These are phyloP conservation scores for Melolontha melolontha DNA, from an alignment of 2,888 invertebrate genomes.

Conservation along the genomic window DNA sequence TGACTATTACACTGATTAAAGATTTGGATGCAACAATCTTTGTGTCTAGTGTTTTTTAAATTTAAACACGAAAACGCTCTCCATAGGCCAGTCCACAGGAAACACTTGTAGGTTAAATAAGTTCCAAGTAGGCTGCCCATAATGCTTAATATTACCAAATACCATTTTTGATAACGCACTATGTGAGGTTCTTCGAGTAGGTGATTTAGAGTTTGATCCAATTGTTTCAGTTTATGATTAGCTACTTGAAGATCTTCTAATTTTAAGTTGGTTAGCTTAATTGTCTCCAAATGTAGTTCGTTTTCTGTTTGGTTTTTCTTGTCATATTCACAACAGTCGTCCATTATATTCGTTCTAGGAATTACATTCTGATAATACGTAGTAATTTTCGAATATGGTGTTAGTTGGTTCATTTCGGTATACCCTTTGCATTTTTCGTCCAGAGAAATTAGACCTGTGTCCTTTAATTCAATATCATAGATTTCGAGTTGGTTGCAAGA, in stretches of 20 bases:
- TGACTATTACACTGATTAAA: background rate
- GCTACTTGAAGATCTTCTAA: slow-evolving; percentile 12
- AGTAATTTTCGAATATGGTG: slow-evolving; percentile 7
- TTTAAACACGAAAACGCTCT: background rate
- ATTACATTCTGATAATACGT: slow-evolving; percentile 11
- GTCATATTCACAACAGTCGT: slow-evolving; percentile 19
- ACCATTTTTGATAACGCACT: slow-evolving; percentile 19
- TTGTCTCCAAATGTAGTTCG: background rate
- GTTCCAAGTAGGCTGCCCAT: background rate
- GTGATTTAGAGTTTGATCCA: background rate
- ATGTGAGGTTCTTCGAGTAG: slow-evolving; percentile 16
- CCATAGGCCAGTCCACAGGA: slow-evolving; percentile 6
- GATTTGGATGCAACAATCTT: slow-evolving; percentile 15
- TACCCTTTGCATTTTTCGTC: slow-evolving; percentile 12
- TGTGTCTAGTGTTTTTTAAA: background rate
- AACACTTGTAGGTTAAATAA: slow-evolving; percentile 5
- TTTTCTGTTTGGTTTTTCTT: background rate
- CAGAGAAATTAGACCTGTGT: slow-evolving; percentile 1
- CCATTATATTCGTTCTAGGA: background rate
- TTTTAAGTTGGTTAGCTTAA: slow-evolving; percentile 15
- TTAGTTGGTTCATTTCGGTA: slow-evolving; percentile 19
- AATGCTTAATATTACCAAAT: background rate
- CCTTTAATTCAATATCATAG: background rate
- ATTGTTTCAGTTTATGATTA: slow-evolving; percentile 1
- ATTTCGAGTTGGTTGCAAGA: slow-evolving; percentile 5